Evolutionary conservation across 2,888 invertebrate genomes (phyloP).

Genomic region (Ennomos quercinarius): DNA sequence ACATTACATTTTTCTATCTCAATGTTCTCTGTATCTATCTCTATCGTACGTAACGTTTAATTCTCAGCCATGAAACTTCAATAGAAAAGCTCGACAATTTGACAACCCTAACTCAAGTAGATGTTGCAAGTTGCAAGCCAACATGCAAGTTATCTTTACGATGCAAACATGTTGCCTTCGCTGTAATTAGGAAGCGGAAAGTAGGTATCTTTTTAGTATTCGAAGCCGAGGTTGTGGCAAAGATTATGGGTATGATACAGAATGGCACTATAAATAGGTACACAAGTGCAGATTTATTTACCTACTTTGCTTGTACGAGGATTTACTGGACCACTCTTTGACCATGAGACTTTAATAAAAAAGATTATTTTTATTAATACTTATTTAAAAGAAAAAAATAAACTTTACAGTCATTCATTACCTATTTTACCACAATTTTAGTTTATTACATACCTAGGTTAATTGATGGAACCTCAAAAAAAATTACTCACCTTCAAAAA

Average conservation of each 20-base stretch:
- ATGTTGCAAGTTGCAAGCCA: conserved; percentile 28
- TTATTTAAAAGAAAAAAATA: no score
- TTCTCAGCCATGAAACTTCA: no score
- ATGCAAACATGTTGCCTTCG: conserved; percentile 47
- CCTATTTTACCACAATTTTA: neutral
- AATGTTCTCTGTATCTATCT: no score
- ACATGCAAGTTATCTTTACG: conserved; percentile 45
- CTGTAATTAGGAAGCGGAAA: conserved; percentile 44
- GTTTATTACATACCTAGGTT: neutral
- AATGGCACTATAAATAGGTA: neutral
- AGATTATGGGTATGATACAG: conserved; percentile 37
- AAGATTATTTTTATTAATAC: no score
- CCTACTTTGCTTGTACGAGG: no score
- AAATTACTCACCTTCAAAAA: neutral
- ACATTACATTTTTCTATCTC: no score
- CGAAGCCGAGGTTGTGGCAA: conserved; percentile 34
- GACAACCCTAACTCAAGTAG: conserved; percentile 16
- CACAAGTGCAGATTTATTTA: no score
- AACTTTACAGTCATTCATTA: no score
- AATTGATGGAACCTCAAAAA: neutral
- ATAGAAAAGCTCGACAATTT: neutral
- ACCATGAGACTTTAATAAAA: no score
- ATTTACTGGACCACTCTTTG: no score
- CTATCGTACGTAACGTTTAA: no score
- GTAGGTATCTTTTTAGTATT: conserved; percentile 33